Evolutionary conservation across 1,140 invertebrate species (phyloP), one percentile per base, ranked within the genome.

Genomic region (Schlechtendalia chinensis): DNA sequence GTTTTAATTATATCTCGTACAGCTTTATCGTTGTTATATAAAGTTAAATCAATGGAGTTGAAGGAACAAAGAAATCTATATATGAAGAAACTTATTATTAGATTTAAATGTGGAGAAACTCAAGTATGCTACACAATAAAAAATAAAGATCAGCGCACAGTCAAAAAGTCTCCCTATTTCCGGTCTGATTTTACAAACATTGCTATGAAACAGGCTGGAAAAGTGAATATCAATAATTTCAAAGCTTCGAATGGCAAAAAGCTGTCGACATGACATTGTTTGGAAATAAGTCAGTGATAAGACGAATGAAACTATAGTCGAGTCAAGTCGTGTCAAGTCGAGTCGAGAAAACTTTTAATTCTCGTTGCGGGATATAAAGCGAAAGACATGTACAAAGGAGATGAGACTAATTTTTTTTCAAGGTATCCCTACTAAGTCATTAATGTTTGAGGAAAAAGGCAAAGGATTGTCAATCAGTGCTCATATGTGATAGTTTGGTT

Each of bases 371-470:
- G 65, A 12, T 32, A 39, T 47, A 16, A 69, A 69, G 8, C 47
- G 2, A 22, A 47, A 39, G 32, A 71, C 71, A 11, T 74, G 16
- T 39, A 12, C 5, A 74, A 74, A 54, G n/a, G 5, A n/a, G 71
- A 74, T 24, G 71, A 74, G 27, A 74, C 71, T 3, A 47, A 47
- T 74, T 50, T 74, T 74, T 74, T 74, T 50, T 29, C 3, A 77
- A 83, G 84, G 11, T 45, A 45, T 45, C 10, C 39, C 39, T 45
- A 45, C 39, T 45, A 45, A 45, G 39, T 45, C 39, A 10, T 10
- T 5, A 45, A 10, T 45, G 39, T 45, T 45, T 5, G 10, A 45
- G 39, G 10, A 10, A 5, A 45, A 45, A 45, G 39, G 39, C 39
- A 45, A 45, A 45, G 39, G 10, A 45, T 45, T 45, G 39, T 10